phyloP scores from a whole-genome alignment of 1,140 invertebrate genomes.

The Cephus cinctus region DNA sequence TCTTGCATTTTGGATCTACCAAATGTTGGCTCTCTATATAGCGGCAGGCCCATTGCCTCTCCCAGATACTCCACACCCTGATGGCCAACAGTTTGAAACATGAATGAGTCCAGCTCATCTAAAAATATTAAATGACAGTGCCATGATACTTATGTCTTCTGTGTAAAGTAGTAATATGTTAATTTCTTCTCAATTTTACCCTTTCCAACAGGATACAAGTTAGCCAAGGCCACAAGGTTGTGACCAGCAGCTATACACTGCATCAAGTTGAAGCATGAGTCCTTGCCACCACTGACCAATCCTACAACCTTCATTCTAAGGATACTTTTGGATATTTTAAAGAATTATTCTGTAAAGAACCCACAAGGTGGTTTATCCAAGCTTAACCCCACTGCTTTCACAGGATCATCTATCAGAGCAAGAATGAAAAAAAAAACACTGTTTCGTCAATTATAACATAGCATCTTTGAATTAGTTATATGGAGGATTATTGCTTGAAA shows the following conservation, averaged over 20 bases:
- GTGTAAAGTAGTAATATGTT: background rate
- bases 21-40: constrained; percentile 83
- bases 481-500: too few relatives aligned
- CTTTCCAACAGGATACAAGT: constrained; percentile 85
- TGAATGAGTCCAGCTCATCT: constrained; percentile 98
- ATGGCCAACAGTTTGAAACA: constrained; percentile 99
- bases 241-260: constrained; percentile 95
- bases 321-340: constrained; percentile 16
- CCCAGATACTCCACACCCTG: constrained; percentile 90
- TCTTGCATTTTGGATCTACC: constrained; percentile 78
- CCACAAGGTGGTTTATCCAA: constrained; percentile 21
- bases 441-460: background rate
- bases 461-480: background rate
- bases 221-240: constrained; percentile 93
- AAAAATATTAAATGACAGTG: constrained; percentile 31
- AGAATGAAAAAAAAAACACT: constrained; percentile 10
- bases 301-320: constrained; percentile 82
- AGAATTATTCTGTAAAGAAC: constrained; percentile 19
- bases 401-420: constrained; percentile 40
- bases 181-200: constrained; percentile 60
- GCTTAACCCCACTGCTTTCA: constrained; percentile 27
- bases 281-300: constrained; percentile 95
- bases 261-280: constrained; percentile 99
- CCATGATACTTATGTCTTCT: too few relatives aligned
- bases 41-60: constrained; percentile 89